A percentile compares a stretch with the other conserved stretches of the same genome.
phyloP scores from a whole-genome alignment of 2,113 vertebrate genomes.

The Lepisosteus oculatus region DNA sequence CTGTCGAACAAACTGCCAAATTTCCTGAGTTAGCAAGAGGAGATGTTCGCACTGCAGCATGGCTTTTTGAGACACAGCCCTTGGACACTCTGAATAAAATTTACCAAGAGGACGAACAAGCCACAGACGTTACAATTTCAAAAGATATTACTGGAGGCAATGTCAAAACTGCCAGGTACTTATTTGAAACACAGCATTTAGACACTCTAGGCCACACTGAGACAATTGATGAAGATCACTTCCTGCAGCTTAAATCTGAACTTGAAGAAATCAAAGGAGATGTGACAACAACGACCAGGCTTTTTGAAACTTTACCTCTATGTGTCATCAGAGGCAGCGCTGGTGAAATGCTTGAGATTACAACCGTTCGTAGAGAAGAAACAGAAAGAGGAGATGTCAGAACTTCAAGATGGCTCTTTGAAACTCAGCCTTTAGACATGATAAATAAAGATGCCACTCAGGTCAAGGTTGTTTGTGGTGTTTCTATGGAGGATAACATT shows the following conservation, averaged over 20 bases:
- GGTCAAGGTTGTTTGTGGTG: constrained; percentile 71
- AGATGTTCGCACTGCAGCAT: constrained; percentile 62
- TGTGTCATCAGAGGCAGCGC: constrained; percentile 78
- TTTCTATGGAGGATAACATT: constrained; percentile 75
- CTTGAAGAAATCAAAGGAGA: constrained; percentile 76
- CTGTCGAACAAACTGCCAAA: constrained; percentile 54
- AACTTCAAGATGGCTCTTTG: constrained; percentile 77
- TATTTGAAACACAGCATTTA: constrained; percentile 77
- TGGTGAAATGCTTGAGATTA: constrained; percentile 76
- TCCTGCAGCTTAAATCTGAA: constrained; percentile 74
- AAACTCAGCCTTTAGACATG: constrained; percentile 73
- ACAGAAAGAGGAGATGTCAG: constrained; percentile 72
- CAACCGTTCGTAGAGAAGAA: constrained; percentile 77
- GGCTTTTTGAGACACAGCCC: constrained; percentile 80
- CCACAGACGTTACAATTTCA: constrained; percentile 56
- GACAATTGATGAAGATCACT: constrained; percentile 71
- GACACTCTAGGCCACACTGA: constrained; percentile 73
- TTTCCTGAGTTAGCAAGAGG: constrained; percentile 71
- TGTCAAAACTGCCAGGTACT: constrained; percentile 73
- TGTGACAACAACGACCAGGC: constrained; percentile 72
- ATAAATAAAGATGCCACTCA: constrained; percentile 62
- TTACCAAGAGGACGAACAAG: constrained; percentile 58
- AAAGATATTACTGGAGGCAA: constrained; percentile 71
- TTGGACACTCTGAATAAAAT: constrained; percentile 77
- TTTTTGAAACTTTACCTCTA: constrained; percentile 77